Evolutionary conservation across 2,797 vertebrate genomes (phyloP).

Genomic region (Lutjanus campechanus): DNA sequence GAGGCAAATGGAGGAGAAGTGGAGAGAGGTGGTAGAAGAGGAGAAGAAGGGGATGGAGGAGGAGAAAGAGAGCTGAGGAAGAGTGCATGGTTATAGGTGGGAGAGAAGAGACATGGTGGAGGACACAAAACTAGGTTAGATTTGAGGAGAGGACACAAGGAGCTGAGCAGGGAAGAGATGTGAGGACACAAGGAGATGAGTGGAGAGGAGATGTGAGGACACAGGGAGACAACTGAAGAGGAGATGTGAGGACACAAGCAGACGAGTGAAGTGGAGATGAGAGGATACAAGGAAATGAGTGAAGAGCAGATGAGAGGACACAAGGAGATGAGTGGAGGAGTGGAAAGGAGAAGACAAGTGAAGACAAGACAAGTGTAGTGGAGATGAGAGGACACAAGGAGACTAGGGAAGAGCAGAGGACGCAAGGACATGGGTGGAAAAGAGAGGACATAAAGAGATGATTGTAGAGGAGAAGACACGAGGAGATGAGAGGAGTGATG

Average conservation of each 20-base stretch:
- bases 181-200: too few relatives aligned
- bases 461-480: neutral
- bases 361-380: too few relatives aligned
- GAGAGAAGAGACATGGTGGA: neutral
- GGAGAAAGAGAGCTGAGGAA: neutral
- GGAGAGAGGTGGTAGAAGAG: neutral
- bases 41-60: neutral
- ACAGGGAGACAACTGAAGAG: too few relatives aligned
- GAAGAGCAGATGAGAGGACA: too few relatives aligned
- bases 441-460: neutral
- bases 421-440: too few relatives aligned
- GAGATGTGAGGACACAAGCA: too few relatives aligned
- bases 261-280: too few relatives aligned
- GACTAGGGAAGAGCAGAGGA: too few relatives aligned
- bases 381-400: too few relatives aligned
- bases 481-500: neutral
- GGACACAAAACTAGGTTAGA: neutral
- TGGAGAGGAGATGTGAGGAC: neutral
- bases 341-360: too few relatives aligned
- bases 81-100: neutral
- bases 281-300: too few relatives aligned
- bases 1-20: neutral
- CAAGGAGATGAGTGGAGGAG: neutral
- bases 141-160: neutral
- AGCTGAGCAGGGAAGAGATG: too few relatives aligned